Evolutionary conservation across 35 echinoderm and acorn worm genomes (phyloP).

Genomic region (Holothuria glaberrima): DNA sequence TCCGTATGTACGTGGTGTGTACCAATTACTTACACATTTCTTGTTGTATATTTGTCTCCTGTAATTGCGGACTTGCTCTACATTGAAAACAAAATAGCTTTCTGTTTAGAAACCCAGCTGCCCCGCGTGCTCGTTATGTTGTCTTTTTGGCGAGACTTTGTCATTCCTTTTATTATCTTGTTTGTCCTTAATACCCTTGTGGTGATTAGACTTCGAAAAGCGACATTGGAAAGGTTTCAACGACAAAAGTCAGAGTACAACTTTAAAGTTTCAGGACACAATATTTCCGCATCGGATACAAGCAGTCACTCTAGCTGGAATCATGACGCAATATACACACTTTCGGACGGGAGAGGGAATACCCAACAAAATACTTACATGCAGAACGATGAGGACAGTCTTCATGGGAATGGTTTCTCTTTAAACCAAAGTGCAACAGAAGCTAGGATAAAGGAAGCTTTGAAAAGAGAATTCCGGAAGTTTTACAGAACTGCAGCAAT

Average conservation of each 20-base stretch:
- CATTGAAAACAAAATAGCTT: background rate
- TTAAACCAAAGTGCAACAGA: too few relatives aligned
- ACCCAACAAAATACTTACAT: too few relatives aligned
- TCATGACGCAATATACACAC: too few relatives aligned
- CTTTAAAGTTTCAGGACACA: too few relatives aligned
- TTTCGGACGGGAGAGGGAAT: too few relatives aligned
- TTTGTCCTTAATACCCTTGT: background rate
- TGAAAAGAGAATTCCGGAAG: background rate
- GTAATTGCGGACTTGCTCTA: background rate
- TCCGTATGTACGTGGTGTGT: background rate
- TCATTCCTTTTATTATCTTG: background rate
- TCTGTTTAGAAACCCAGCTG: conserved; percentile 26
- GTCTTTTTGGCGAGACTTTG: background rate
- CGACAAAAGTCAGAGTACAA: background rate
- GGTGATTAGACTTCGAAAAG: background rate
- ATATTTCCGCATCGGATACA: too few relatives aligned
- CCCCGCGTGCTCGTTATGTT: background rate
- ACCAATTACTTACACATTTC: background rate
- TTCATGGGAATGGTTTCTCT: too few relatives aligned
- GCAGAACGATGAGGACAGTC: too few relatives aligned
- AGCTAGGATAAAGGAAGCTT: background rate
- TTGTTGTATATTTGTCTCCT: conserved; percentile 3
- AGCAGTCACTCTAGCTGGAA: too few relatives aligned
- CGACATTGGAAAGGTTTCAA: background rate
- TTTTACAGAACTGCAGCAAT: background rate